Percentiles rank a stretch among this genome's conserved stretches.
phyloP scores from a whole-genome alignment of 2,113 vertebrate species.

The Menura novaehollandiae region DNA sequence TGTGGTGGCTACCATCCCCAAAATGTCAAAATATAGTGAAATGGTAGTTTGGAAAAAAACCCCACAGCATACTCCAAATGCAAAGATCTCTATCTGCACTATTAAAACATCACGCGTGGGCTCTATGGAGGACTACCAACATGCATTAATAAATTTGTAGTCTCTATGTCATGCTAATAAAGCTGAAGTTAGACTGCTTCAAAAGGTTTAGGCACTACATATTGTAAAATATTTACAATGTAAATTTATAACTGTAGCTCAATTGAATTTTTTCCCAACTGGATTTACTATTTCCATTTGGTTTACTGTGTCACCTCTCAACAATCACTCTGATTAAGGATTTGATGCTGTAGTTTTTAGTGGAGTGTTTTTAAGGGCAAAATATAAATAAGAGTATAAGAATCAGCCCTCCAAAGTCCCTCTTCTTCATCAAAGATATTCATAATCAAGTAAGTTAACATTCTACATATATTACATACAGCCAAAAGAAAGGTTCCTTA shows the following conservation, averaged over 20 bases:
- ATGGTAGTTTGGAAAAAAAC: neutral
- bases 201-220: neutral
- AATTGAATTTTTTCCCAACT: neutral
- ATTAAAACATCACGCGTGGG: neutral
- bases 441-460: neutral
- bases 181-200: neutral
- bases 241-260: neutral
- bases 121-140: neutral
- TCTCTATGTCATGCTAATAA: neutral
- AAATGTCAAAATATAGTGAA: neutral
- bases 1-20: neutral
- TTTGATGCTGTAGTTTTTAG: neutral
- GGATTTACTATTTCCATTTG: neutral
- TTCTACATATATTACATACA: neutral
- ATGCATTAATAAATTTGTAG: neutral
- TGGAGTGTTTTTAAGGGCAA: neutral
- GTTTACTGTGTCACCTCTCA: neutral
- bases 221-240: neutral
- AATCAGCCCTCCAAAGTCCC: neutral
- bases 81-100: neutral
- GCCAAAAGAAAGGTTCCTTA: neutral
- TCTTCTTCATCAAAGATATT: neutral
- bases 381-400: neutral
- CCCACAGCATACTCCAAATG: neutral
- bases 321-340: neutral